A percentile compares a stretch with the other conserved stretches of the same genome.
phyloP scores from a whole-genome alignment of 2,888 invertebrate species.

The Melikaiella ostensackeni region DNA sequence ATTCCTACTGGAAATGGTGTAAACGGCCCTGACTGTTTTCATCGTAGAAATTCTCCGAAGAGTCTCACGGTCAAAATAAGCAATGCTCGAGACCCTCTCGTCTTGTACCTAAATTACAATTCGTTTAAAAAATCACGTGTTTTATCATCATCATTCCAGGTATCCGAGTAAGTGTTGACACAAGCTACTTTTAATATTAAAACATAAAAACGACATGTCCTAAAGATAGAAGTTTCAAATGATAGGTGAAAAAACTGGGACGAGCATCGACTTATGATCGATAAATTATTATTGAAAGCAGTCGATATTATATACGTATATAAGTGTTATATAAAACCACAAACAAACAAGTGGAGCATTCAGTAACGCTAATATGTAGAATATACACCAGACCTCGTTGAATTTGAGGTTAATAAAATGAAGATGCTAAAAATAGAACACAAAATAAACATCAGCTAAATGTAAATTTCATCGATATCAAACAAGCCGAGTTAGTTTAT shows the following conservation, averaged over 20 bases:
- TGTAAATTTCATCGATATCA: background rate
- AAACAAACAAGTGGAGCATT: background rate
- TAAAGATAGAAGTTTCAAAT: background rate
- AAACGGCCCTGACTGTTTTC: no score
- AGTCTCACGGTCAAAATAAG: no score
- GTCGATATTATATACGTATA: constrained; percentile 6
- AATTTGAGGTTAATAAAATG: background rate
- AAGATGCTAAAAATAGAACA: background rate
- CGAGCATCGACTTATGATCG: constrained; percentile 18
- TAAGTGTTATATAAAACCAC: background rate
- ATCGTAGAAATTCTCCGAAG: no score
- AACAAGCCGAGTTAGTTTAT: background rate
- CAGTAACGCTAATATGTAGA: background rate
- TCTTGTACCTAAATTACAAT: no score
- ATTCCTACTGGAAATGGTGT: no score
- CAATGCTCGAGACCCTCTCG: no score
- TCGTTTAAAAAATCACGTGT: no score
- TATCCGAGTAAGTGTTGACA: no score
- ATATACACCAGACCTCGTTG: constrained; percentile 4
- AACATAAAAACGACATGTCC: background rate
- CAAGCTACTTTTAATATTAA: no score
- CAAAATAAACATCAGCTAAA: background rate
- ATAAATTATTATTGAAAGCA: constrained; percentile 27
- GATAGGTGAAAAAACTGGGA: constrained; percentile 1
- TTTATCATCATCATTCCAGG: no score